Percentiles rank a stretch among this genome's conserved stretches.
Evolutionary conservation across 2,797 vertebrate species (phyloP).

Genomic region (Sparus aurata): DNA sequence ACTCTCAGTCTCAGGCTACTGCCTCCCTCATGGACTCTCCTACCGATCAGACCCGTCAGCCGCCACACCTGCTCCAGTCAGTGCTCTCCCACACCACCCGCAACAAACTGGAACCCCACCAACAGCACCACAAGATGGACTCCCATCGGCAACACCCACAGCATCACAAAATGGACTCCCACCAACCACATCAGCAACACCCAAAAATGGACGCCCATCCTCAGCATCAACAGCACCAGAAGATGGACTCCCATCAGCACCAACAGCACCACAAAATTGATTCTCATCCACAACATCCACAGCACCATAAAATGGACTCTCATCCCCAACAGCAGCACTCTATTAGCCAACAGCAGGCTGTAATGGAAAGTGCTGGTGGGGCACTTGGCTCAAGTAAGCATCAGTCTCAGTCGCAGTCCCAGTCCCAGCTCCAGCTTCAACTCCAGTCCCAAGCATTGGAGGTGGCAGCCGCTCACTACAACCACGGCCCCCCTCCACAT

Average conservation of each 20-base stretch:
- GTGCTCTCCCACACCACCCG: conserved; percentile 92
- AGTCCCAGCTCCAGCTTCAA: conserved; percentile 91
- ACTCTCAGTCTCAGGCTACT: conserved; percentile 85
- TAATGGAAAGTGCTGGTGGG: conserved; percentile 87
- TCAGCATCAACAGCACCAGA: conserved; percentile 76
- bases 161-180: conserved; percentile 78
- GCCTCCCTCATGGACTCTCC: conserved; percentile 89
- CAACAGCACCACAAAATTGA: conserved; percentile 75
- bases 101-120: conserved; percentile 82
- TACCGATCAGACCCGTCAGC: conserved; percentile 86
- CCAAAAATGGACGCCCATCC: conserved; percentile 81
- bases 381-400: conserved; percentile 81
- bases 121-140: conserved; percentile 82
- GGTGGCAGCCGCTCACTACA: conserved; percentile 87
- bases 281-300: conserved; percentile 67
- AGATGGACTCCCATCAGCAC: conserved; percentile 74
- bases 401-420: conserved; percentile 81
- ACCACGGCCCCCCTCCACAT: conserved; percentile 80
- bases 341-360: conserved; percentile 89
- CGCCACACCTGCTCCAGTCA: conserved; percentile 88
- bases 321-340: conserved; percentile 83
- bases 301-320: conserved; percentile 78
- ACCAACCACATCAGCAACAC: conserved; percentile 75
- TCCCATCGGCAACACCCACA: conserved; percentile 78
- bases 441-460: conserved; percentile 92